Base-by-base conservation (phyloP, 2,888 invertebrate species). In the Hedya salicella region DNA sequence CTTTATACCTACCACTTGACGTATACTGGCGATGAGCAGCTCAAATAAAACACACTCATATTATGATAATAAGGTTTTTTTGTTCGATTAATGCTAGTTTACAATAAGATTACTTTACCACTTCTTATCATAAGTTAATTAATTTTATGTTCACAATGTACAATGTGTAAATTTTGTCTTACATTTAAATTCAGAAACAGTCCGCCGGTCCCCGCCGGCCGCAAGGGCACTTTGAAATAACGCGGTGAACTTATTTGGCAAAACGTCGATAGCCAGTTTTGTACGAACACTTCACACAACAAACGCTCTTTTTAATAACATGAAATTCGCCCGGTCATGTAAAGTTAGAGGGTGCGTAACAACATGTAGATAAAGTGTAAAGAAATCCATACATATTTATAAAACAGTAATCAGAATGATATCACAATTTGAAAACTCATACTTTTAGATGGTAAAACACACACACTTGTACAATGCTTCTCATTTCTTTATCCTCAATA, bases 21-120 rank as follows among this genome's bases (percentile, higher is more conserved):
- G n/a, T n/a, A n/a, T n/a, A n/a, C n/a, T n/a, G n/a, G n/a, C n/a
- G n/a, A n/a, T n/a, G n/a, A n/a, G n/a, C n/a, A n/a, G 9, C 11
- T 16, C 52, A 85, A 91, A 89, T 90, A 81, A 91, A 92, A 91
- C 86, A 82, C 85, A 80, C 66, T 65, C 68, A 76, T 89, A 88
- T 87, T 92, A 92, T 91, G 91, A 92, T 92, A 91, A 92, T 92
- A 92, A 92, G 91, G 91, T 91, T 91, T 91, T 86, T 91, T 92
- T 90, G n/a, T 92, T 91, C 82, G 89, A 90, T 89, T 89, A 91
- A 86, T 89, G 77, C 91, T 91, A 92, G 85, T 90, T 89, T 91
- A 91, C 89, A 91, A 87, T 92, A 91, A 91, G 88, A 89, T 91
- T 91, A 91, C 84, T 83, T 88, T 88, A 88, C 84, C 83, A 83